Conservation (phyloP, 2,797 vertebrate genomes). For the Cacajao melanocephalus region DNA sequence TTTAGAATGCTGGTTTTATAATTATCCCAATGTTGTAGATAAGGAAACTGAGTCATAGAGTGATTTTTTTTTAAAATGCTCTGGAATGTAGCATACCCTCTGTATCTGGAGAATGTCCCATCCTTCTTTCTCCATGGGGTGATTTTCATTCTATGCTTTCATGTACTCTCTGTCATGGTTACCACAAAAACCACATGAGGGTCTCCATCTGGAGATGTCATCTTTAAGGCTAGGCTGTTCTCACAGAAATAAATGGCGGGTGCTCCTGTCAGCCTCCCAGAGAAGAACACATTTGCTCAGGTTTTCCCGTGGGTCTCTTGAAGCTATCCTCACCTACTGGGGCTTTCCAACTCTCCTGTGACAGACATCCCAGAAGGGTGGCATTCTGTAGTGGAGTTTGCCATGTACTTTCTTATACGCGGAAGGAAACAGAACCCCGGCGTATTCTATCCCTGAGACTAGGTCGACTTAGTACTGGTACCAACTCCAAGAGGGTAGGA, state of each 20-base stretch:
- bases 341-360: neutral
- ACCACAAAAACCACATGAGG: neutral
- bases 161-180: neutral
- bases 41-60: neutral
- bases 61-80: neutral
- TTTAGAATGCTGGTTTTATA: neutral
- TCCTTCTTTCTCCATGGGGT: neutral
- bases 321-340: neutral
- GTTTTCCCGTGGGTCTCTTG: neutral
- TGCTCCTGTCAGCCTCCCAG: neutral
- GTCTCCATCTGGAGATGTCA: neutral
- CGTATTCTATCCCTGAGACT: neutral
- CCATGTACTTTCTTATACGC: neutral
- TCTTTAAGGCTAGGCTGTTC: neutral
- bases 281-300: neutral
- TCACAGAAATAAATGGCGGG: neutral
- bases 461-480: no score
- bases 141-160: neutral
- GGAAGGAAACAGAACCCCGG: neutral
- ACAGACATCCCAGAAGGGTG: neutral
- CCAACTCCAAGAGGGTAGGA: neutral
- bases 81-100: neutral
- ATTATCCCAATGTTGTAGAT: neutral
- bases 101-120: neutral
- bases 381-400: neutral